A percentile compares a stretch with the other conserved stretches of the same genome.
Conservation (phyloP, 2,888 invertebrate genomes). For the Ramazzottius varieornatus region DNA sequence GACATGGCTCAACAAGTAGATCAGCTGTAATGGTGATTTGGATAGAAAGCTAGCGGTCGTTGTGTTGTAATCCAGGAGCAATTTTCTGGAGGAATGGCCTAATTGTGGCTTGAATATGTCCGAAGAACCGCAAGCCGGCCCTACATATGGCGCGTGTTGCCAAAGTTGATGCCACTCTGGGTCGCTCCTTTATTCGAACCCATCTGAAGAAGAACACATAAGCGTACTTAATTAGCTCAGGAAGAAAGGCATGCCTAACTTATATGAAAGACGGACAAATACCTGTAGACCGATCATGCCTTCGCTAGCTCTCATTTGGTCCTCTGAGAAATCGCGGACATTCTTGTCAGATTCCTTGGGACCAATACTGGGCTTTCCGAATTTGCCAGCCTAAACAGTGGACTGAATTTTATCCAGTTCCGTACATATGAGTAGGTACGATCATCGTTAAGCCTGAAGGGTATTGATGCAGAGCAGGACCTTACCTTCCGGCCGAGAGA, state of each 20-base stretch:
- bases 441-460: too few species aligned
- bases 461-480: too few species aligned
- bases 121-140: too few species aligned
- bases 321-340: constrained; percentile 68
- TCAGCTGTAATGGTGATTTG: too few species aligned
- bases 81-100: too few species aligned
- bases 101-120: too few species aligned
- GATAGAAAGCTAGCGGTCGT: too few species aligned
- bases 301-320: constrained; percentile 71
- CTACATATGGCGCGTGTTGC: constrained; percentile 91
- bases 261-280: too few species aligned
- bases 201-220: constrained; percentile 38
- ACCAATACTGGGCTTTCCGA: constrained; percentile 46
- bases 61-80: too few species aligned
- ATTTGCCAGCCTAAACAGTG: constrained; percentile 22
- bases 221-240: neutral
- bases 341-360: constrained; percentile 91
- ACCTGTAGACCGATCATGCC: constrained; percentile 47
- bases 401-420: too few species aligned
- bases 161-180: constrained; percentile 84
- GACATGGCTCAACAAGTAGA: too few species aligned
- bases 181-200: constrained; percentile 92
- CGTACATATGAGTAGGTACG: neutral
- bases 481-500: constrained; percentile 83
- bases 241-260: too few species aligned